A percentile compares a stretch with the other conserved stretches of the same genome.
Evolutionary conservation across 35 echinoderm and acorn worm genomes (phyloP).

Genomic region (Stichopus chloronotus): DNA sequence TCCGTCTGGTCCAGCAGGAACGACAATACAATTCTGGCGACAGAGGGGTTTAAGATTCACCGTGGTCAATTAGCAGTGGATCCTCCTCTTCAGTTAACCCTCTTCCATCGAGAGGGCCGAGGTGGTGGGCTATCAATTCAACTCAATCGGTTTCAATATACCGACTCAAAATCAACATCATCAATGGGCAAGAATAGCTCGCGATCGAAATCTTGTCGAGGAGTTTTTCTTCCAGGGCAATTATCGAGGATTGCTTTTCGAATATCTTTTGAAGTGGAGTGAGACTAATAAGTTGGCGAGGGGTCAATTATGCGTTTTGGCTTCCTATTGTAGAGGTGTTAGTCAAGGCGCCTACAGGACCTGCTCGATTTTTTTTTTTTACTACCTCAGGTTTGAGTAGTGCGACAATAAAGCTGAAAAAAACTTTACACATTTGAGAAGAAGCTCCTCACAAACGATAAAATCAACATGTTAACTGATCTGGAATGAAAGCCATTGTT

Average conservation of each 20-base stretch:
- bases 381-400: slow-evolving; percentile 25
- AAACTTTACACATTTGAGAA: slow-evolving; percentile 48
- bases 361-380: background rate
- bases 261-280: slow-evolving; percentile 50
- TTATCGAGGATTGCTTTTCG: slow-evolving; percentile 45
- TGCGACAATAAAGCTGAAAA: slow-evolving; percentile 21
- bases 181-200: slow-evolving; percentile 27
- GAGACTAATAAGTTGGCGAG: slow-evolving; percentile 27
- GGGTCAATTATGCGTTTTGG: slow-evolving; percentile 58
- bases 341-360: slow-evolving; percentile 51
- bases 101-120: background rate
- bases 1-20: background rate
- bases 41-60: slow-evolving; percentile 15
- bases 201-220: slow-evolving; percentile 32
- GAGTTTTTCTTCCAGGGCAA: slow-evolving; percentile 51
- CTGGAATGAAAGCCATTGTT: slow-evolving; percentile 37
- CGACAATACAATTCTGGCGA: slow-evolving; percentile 26
- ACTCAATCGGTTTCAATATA: slow-evolving; percentile 14
- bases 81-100: slow-evolving; percentile 25
- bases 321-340: slow-evolving; percentile 57
- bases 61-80: slow-evolving; percentile 36
- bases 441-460: slow-evolving; percentile 42
- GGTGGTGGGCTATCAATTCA: slow-evolving; percentile 38
- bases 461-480: slow-evolving; percentile 56
- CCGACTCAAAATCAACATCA: slow-evolving; percentile 11